Evolutionary conservation across 2,888 invertebrate species (phyloP).

Genomic region (Hoplodrina blanda): DNA sequence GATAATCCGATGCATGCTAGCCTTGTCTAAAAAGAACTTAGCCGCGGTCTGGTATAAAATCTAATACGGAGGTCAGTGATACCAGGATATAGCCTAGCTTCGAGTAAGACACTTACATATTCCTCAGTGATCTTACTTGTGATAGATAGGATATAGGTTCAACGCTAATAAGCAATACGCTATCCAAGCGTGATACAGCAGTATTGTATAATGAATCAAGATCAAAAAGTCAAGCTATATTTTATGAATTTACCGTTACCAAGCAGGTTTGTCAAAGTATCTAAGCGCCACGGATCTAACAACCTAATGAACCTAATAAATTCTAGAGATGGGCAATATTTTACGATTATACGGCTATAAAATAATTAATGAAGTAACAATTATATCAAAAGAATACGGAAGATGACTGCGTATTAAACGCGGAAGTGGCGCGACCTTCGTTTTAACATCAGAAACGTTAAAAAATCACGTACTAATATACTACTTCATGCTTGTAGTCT

Average conservation of each 20-base stretch:
- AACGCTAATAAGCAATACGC: slow-evolving; percentile 27
- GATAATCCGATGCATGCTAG: slow-evolving; percentile 12
- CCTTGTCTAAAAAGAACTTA: not conserved
- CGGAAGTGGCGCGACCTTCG: slow-evolving; percentile 74
- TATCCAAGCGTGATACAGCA: slow-evolving; percentile 29
- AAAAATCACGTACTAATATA: slow-evolving; percentile 72
- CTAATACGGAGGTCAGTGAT: slow-evolving; percentile 1
- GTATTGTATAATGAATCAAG: slow-evolving; percentile 24
- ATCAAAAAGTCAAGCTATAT: slow-evolving; percentile 8
- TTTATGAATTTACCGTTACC: slow-evolving; percentile 38
- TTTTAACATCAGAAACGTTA: slow-evolving; percentile 62
- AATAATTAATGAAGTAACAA: slow-evolving; percentile 46
- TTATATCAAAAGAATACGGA: slow-evolving; percentile 65
- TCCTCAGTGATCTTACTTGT: not conserved
- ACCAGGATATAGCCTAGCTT: not conserved
- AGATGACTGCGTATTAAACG: slow-evolving; percentile 62
- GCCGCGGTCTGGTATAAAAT: not conserved
- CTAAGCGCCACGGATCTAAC: slow-evolving; percentile 21
- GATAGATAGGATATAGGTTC: slow-evolving; percentile 4
- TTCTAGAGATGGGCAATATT: slow-evolving; percentile 18
- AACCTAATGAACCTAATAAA: slow-evolving; percentile 28
- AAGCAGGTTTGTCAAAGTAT: slow-evolving; percentile 37
- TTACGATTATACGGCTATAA: slow-evolving; percentile 21
- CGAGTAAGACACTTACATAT: not conserved
- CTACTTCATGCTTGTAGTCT: slow-evolving; percentile 42